These are phyloP conservation scores for Plagiodera versicolora DNA, from an alignment of 2,888 invertebrate genomes.

Conservation along the genomic window DNA sequence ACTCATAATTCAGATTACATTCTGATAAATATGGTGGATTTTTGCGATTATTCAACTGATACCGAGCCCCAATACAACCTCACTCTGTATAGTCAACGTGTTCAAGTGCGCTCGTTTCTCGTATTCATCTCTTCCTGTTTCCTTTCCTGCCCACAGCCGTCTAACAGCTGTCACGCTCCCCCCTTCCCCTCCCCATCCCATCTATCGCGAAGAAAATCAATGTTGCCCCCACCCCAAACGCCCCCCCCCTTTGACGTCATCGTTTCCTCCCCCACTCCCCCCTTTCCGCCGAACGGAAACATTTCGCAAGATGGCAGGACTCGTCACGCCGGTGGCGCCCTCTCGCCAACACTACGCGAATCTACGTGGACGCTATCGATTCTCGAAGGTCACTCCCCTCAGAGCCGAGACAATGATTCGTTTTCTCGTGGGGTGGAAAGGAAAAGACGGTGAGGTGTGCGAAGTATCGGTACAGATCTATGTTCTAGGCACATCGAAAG, in stretches of 20 bases:
- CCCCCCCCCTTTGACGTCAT: conserved; percentile 21
- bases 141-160: not conserved
- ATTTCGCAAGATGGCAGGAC: conserved; percentile 29
- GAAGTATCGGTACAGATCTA: too few species aligned
- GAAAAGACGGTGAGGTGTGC: too few species aligned
- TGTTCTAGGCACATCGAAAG: too few species aligned
- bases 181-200: not conserved
- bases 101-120: too few species aligned
- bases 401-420: too few species aligned
- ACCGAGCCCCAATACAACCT: not conserved
- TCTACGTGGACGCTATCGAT: conserved; percentile 16
- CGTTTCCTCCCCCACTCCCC: conserved; percentile 17
- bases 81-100: not conserved
- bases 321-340: conserved; percentile 18
- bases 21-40: too few species aligned
- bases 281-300: conserved; percentile 1
- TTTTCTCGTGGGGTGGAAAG: too few species aligned
- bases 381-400: conserved; percentile 10
- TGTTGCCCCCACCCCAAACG: conserved; percentile 19
- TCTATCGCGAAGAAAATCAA: conserved; percentile 26
- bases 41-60: too few species aligned
- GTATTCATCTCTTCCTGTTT: not conserved
- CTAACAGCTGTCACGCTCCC: not conserved
- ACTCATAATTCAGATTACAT: too few species aligned
- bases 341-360: conserved; percentile 9